Evolutionary conservation across 2,113 vertebrate species (phyloP).

Genomic region (Etheostoma cragini): DNA sequence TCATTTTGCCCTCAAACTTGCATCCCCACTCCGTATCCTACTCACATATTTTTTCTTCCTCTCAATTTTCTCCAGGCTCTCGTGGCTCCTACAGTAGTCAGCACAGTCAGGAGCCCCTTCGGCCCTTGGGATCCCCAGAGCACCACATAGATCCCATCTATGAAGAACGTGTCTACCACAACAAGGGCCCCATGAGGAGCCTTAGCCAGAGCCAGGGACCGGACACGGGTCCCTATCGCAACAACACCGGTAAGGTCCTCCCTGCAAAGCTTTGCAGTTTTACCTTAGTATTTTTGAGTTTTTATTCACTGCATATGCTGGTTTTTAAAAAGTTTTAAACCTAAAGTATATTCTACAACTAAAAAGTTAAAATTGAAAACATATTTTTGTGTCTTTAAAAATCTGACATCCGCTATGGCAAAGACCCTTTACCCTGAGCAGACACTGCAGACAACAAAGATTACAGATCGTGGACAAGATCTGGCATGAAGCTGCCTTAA

Average conservation of each 20-base stretch:
- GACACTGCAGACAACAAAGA: background rate
- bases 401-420: background rate
- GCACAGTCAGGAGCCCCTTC: slow-evolving; percentile 92
- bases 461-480: background rate
- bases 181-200: slow-evolving; percentile 97
- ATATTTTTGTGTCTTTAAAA: background rate
- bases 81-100: slow-evolving; percentile 96
- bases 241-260: slow-evolving; percentile 91
- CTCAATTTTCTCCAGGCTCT: slow-evolving; percentile 85
- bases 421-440: background rate
- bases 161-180: slow-evolving; percentile 97
- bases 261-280: background rate
- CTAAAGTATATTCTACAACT: background rate
- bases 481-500: background rate
- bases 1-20: background rate
- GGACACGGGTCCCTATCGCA: slow-evolving; percentile 92
- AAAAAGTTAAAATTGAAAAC: background rate
- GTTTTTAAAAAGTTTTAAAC: background rate
- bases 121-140: slow-evolving; percentile 96
- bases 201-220: slow-evolving; percentile 95
- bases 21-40: slow-evolving; percentile 6
- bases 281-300: background rate
- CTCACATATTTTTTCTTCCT: slow-evolving; percentile 23
- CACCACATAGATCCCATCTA: slow-evolving; percentile 98
- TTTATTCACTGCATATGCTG: background rate